Percentiles rank a stretch among this genome's conserved stretches.
Evolutionary conservation across 2,113 vertebrate species (phyloP).

Genomic region (Osmerus eperlanus): DNA sequence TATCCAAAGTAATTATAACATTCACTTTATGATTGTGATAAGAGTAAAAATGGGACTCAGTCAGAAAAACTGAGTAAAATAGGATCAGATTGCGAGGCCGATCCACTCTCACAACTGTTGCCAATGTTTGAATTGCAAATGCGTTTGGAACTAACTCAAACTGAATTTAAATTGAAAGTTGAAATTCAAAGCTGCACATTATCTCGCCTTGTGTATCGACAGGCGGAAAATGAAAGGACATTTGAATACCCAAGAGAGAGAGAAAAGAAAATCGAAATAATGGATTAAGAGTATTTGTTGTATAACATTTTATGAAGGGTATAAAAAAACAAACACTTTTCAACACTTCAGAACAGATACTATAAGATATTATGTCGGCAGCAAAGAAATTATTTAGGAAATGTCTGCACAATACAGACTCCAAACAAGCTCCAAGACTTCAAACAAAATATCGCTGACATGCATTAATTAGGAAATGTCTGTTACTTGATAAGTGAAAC

Average conservation of each 20-base stretch:
- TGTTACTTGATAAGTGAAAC: too few species aligned
- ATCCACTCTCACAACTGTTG: conserved; percentile 14
- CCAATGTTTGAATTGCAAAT: conserved; percentile 31
- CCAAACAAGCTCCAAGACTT: too few species aligned
- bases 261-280: conserved; percentile 6
- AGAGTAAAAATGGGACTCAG: conserved; percentile 15
- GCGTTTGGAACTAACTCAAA: conserved; percentile 11
- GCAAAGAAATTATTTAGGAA: too few species aligned
- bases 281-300: background rate
- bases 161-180: conserved; percentile 17
- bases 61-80: conserved; percentile 4
- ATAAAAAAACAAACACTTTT: too few species aligned
- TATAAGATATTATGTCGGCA: background rate
- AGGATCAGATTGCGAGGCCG: conserved; percentile 22
- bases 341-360: background rate
- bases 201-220: background rate
- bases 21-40: conserved; percentile 37
- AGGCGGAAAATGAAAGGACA: conserved; percentile 5
- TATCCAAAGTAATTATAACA: conserved; percentile 50
- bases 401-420: too few species aligned
- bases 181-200: conserved; percentile 21
- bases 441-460: too few species aligned
- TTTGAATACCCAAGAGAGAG: conserved; percentile 13
- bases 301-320: too few species aligned
- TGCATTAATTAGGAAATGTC: too few species aligned